Evolutionary conservation across 2,888 invertebrate species (phyloP), one percentile per base, ranked within the genome.

Genomic region (Drosophila rellima): DNA sequence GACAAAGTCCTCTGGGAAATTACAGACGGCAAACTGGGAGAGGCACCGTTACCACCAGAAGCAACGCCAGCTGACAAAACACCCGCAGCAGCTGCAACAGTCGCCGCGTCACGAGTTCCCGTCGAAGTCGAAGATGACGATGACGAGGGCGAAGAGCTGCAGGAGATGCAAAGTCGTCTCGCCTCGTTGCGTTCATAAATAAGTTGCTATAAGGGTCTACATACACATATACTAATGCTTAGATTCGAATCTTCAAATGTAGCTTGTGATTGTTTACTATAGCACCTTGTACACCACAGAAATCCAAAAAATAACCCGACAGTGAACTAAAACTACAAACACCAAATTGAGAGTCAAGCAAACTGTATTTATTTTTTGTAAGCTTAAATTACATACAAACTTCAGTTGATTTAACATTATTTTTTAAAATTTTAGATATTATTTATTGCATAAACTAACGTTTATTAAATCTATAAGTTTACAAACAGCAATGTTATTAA

Each of bases 1-100:
- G 98, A 98, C 89, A 97, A 97, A 94, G 96, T 97, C 5, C 93
- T 98, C 6, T 98, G 97, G 96, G 97, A 98, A 93, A 93, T 98
- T 10, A 98, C 98, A 0, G 96, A 97, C 84, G 98, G 98, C 67
- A 96, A 97, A 92, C 93, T 99, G 62, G 98, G 98, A 31, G 96
- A 97, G 90, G 98, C 98, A 1, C 98, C 98, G 0, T 94, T 95
- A n/a, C 94, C 95, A 23, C 96, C 96, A 4, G 95, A 95, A 15
- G 95, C 95, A 39, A 94, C 94, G 40, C 93, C 94, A 33, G 73
- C 77, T 3, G 56, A 45, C 10, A 60, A 44, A 29, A 18, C 62
- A 17, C 26, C 62, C 5, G 72, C 62, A 5, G 93, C 93, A 1
- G 94, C 94, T 18, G 94, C 94, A 0, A 82, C 88, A 40, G 95